These are phyloP conservation scores for Coelogynopora nodosa DNA, from an alignment of 2,888 invertebrate species.

Conservation along the genomic window DNA sequence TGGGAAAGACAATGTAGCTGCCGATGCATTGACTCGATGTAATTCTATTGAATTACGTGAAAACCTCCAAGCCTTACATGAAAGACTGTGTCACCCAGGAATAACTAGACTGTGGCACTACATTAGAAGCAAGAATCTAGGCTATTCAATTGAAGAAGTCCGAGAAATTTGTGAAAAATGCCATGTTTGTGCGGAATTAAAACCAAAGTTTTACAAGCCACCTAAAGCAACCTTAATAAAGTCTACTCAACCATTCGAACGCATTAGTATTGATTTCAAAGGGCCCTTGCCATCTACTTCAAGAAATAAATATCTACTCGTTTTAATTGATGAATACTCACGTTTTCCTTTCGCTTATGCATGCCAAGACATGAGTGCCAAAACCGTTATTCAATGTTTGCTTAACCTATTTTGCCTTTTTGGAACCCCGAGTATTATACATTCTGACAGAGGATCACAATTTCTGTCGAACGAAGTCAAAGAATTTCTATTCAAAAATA, in stretches of 20 bases:
- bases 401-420: conserved; percentile 46
- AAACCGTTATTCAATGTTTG: conserved; percentile 46
- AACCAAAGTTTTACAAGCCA: background rate
- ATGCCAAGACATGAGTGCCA: conserved; percentile 47
- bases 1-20: background rate
- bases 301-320: conserved; percentile 47
- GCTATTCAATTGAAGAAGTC: background rate
- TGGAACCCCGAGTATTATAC: conserved; percentile 43
- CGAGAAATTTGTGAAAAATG: background rate
- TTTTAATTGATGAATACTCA: conserved; percentile 49
- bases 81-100: background rate
- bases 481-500: background rate
- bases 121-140: background rate
- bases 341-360: conserved; percentile 50
- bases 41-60: background rate
- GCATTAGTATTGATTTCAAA: background rate
- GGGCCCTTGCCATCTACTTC: conserved; percentile 45
- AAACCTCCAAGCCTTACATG: background rate
- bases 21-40: background rate
- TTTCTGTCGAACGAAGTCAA: conserved; percentile 41
- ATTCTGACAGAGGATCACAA: conserved; percentile 47
- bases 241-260: background rate
- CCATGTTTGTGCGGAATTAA: background rate
- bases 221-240: background rate
- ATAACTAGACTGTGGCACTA: background rate